Evolutionary conservation across 2,888 invertebrate genomes (phyloP).

Genomic region (Holacanthella duospinosa): DNA sequence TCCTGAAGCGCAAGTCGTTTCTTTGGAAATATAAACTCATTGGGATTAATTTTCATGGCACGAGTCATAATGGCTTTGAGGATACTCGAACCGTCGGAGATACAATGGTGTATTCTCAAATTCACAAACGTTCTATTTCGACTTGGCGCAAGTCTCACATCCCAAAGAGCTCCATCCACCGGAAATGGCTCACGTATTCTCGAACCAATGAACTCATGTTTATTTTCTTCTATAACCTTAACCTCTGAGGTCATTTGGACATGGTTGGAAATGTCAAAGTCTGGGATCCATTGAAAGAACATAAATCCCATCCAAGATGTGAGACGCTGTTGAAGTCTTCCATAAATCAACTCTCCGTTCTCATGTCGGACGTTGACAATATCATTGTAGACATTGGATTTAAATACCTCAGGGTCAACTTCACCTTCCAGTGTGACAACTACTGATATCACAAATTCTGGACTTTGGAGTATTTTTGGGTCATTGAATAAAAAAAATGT

Average conservation of each 20-base stretch:
- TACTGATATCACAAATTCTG: not conserved
- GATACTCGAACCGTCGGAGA: not conserved
- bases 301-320: conserved; percentile 1
- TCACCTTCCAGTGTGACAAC: not conserved
- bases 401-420: not conserved
- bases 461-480: not conserved
- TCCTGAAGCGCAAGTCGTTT: not conserved
- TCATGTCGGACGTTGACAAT: not conserved
- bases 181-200: not conserved
- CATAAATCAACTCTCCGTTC: not conserved
- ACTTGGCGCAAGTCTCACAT: not conserved
- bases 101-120: not conserved
- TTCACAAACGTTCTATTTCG: not conserved
- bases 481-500: not conserved
- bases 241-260: not conserved
- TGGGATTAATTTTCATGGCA: not conserved
- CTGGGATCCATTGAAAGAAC: not conserved
- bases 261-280: not conserved
- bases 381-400: not conserved
- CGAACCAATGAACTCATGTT: not conserved
- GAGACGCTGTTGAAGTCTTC: not conserved
- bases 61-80: conserved; percentile 3
- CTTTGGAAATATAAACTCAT: not conserved
- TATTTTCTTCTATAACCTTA: not conserved
- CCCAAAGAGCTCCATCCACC: not conserved